These are phyloP conservation scores for Cisticola juncidis DNA, from an alignment of 2,113 vertebrate species.

Conservation along the genomic window DNA sequence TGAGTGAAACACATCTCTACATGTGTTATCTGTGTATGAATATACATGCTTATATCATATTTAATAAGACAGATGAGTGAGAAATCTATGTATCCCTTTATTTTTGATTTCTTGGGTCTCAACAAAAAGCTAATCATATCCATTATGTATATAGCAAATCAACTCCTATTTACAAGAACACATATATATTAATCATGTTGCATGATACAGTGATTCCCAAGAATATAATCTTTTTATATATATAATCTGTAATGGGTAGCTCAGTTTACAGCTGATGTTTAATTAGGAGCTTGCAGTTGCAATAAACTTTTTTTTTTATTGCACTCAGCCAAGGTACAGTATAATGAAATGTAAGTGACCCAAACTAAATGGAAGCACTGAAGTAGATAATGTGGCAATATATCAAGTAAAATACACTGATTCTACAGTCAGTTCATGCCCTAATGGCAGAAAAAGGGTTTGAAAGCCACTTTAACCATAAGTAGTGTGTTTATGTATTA, in stretches of 20 bases:
- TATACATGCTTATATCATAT: conserved; percentile 3
- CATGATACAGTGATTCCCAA: conserved; percentile 46
- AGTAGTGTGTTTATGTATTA: conserved; percentile 78
- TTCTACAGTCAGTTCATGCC: conserved; percentile 60
- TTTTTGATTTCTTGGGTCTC: conserved; percentile 28
- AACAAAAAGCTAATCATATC: conserved; percentile 46
- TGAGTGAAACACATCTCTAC: background rate
- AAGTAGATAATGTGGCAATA: conserved; percentile 27
- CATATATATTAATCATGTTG: conserved; percentile 48
- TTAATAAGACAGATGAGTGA: background rate
- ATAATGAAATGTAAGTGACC: conserved; percentile 58
- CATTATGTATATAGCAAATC: conserved; percentile 38
- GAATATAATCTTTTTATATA: conserved; percentile 59
- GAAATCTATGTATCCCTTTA: conserved; percentile 21
- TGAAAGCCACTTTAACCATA: conserved; percentile 71
- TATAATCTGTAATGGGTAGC: conserved; percentile 54
- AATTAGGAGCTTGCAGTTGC: conserved; percentile 64
- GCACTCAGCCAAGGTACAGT: conserved; percentile 43
- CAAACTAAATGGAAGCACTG: conserved; percentile 44
- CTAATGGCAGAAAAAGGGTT: conserved; percentile 60
- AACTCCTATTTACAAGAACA: conserved; percentile 45
- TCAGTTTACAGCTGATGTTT: conserved; percentile 66
- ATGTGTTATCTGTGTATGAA: background rate
- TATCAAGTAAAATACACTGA: conserved; percentile 50
- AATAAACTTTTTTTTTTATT: conserved; percentile 64